Conservation (phyloP, 2,797 vertebrate species). For the Anguilla marmorata region DNA sequence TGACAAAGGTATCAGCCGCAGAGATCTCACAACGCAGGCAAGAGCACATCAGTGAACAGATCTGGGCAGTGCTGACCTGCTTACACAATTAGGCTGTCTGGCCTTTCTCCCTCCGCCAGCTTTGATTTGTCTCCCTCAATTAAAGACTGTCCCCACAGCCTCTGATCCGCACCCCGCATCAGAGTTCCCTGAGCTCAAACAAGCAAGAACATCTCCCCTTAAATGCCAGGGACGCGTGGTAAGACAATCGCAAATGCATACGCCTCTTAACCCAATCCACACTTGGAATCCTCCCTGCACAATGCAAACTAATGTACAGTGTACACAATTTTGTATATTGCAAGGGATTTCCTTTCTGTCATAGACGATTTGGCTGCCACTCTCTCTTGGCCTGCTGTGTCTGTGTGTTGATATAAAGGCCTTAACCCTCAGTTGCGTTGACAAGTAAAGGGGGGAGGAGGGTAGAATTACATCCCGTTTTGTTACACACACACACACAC, state of each 20-base stretch:
- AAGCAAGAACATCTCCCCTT: not conserved
- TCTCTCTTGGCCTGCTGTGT: not conserved
- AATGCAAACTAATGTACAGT: not conserved
- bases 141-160: not conserved
- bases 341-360: not conserved
- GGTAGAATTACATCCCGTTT: not conserved
- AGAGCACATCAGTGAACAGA: constrained; percentile 41
- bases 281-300: not conserved
- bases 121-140: constrained; percentile 8
- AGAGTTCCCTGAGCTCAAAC: not conserved
- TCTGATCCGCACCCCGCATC: not conserved
- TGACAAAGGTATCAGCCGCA: not conserved
- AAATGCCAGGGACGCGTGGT: not conserved
- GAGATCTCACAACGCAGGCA: not conserved
- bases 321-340: not conserved
- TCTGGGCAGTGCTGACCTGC: constrained; percentile 48
- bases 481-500: not conserved
- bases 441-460: not conserved
- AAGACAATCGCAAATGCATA: not conserved
- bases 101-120: constrained; percentile 17
- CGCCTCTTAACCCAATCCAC: not conserved
- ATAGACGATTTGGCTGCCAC: not conserved
- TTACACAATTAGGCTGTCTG: constrained; percentile 32
- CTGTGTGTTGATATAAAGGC: not conserved
- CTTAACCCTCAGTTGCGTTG: not conserved